Percentiles rank a stretch among this genome's conserved stretches.
Conservation (phyloP, 2,797 vertebrate genomes). For the Salarias fasciatus region DNA sequence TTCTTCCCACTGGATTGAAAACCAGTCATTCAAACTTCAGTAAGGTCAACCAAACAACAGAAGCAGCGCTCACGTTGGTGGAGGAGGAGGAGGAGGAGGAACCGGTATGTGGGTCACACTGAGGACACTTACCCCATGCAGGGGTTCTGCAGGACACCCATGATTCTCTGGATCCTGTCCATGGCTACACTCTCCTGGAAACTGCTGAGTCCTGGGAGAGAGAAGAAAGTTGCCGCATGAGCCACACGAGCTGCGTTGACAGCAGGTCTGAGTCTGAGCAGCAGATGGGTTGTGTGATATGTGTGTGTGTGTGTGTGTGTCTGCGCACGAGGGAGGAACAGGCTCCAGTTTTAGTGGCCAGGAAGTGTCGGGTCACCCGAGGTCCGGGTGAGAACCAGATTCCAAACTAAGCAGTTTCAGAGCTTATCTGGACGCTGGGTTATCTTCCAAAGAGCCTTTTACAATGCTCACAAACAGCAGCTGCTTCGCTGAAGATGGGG, state of each 20-base stretch:
- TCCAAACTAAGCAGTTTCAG: conserved; percentile 57
- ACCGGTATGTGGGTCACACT: conserved; percentile 19
- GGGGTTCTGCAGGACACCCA: conserved; percentile 73
- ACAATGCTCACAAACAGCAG: conserved; percentile 6
- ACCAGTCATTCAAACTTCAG: no score
- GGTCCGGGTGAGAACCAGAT: conserved; percentile 62
- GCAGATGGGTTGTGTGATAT: conserved; percentile 75
- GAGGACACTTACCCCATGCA: conserved; percentile 56
- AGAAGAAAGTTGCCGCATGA: conserved; percentile 39
- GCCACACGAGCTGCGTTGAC: conserved; percentile 60
- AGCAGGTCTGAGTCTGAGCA: conserved; percentile 64
- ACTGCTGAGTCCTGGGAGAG: conserved; percentile 66
- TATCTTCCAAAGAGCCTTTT: conserved; percentile 26
- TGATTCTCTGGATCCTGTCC: conserved; percentile 76
- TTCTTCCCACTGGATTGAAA: no score
- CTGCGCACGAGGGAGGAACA: conserved; percentile 43
- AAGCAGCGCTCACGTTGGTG: no score
- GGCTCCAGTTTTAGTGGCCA: conserved; percentile 67
- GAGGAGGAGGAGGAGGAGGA: no score
- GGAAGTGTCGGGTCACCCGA: conserved; percentile 73
- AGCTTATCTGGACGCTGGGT: conserved; percentile 41
- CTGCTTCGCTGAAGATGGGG: conserved; percentile 6
- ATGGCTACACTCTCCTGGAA: conserved; percentile 73
- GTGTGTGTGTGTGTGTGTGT: conserved; percentile 29
- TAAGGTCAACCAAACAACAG: no score